These are phyloP conservation scores for Galerucella calmariensis DNA, from an alignment of 2,888 invertebrate species.

Conservation along the genomic window DNA sequence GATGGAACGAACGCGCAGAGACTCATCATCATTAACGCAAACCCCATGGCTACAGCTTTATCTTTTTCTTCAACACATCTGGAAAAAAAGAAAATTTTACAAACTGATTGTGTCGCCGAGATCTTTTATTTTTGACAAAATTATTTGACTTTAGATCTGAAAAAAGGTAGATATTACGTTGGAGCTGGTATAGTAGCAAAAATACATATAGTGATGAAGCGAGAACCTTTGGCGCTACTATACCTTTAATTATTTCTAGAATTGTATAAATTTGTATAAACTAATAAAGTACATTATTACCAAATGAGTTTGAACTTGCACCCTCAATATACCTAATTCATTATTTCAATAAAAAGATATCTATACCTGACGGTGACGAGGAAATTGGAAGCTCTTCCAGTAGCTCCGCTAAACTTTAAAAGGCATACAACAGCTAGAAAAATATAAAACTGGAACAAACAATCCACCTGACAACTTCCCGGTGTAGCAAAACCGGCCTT, in stretches of 20 bases:
- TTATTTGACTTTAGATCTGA: slow-evolving; percentile 2
- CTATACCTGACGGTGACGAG: slow-evolving; percentile 70
- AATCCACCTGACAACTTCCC: slow-evolving; percentile 71
- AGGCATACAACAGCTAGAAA: slow-evolving; percentile 69
- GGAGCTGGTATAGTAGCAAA: too few species aligned
- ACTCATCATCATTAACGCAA: slow-evolving; percentile 75
- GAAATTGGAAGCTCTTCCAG: slow-evolving; percentile 72
- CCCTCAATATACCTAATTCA: background rate
- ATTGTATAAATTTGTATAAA: too few species aligned
- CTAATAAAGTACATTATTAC: too few species aligned
- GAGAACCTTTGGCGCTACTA: too few species aligned
- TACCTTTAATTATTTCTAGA: too few species aligned
- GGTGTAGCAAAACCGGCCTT: slow-evolving; percentile 63
- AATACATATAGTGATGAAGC: too few species aligned
- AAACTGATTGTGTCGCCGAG: slow-evolving; percentile 3
- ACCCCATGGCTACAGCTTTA: slow-evolving; percentile 78
- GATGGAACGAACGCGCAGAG: slow-evolving; percentile 80
- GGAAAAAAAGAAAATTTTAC: slow-evolving; percentile 39
- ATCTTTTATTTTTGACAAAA: slow-evolving; percentile 12
- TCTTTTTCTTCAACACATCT: slow-evolving; percentile 79
- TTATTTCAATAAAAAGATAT: background rate
- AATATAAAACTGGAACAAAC: slow-evolving; percentile 68
- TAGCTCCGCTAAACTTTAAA: slow-evolving; percentile 71
- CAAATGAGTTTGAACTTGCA: too few species aligned
- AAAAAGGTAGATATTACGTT: background rate